Evolutionary conservation across 2,888 invertebrate species (phyloP), one percentile per base, ranked within the genome.

Genomic region (Apamea crenata): DNA sequence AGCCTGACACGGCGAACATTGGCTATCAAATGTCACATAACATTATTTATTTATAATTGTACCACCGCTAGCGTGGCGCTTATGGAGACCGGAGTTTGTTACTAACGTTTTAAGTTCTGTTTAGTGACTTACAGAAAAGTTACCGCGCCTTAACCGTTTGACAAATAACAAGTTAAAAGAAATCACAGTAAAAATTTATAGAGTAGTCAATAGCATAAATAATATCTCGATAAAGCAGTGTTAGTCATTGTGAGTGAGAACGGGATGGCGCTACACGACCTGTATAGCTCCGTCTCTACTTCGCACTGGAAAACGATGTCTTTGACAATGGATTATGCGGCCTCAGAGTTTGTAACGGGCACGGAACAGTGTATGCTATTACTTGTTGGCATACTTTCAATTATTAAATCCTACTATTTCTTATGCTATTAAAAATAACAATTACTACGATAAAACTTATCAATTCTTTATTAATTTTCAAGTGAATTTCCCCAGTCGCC

Each of bases 1-100:
- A 85, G 88, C 89, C 90, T 80, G 53, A 81, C 65, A 32, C 63
- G 73, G 90, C 91, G 61, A 82, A 83, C 74, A 76, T 80, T 78
- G 44, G 8, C 65, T 67, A 75, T 73, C 16, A 68, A 74, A 67
- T 66, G 83, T 80, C 76, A 77, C 67, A 50, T 56, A 72, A 65
- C 25, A 81, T 65, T 36, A 69, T 78, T 75, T 74, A 77, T 81
- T 66, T 70, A 78, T 75, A 74, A 80, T 73, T 83, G 67, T 82
- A 86, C 71, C 83, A 44, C 25, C 40, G 68, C 68, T 74, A 85
- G 47, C 0, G 50, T 53, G 50, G 44, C 32, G 63, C 69, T 71
- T 50, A 1, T 21, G 59, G 63, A 18, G 3, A 68, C 71, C 72
- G 70, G 40, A 53, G 66, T 1, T 59, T n/a, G 29, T 18, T n/a